Evolutionary conservation across 1,140 invertebrate genomes (phyloP).

Genomic region (Drosophila nebulosa): DNA sequence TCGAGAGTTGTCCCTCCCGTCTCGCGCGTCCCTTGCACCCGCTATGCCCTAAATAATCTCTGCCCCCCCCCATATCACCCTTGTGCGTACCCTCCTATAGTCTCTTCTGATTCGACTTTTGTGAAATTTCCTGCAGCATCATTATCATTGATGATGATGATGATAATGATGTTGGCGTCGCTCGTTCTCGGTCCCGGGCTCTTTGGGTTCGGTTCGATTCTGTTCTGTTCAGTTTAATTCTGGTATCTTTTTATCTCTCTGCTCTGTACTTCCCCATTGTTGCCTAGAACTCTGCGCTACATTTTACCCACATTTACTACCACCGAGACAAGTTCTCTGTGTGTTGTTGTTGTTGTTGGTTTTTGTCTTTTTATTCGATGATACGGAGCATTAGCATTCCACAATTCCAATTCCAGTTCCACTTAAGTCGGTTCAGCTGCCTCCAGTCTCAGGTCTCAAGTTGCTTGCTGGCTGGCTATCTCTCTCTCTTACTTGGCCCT

Average conservation of each 20-base stretch:
- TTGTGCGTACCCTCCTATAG: constrained; percentile 19
- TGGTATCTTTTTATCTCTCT: not conserved
- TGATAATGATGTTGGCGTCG: not conserved
- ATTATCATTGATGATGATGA: constrained; percentile 67
- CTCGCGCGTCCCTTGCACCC: not conserved
- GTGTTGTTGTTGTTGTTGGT: not conserved
- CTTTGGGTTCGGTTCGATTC: constrained; percentile 30
- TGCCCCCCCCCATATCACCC: constrained; percentile 15
- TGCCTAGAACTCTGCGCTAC: constrained; percentile 8
- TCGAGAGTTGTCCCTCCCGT: constrained; percentile 62
- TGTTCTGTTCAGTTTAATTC: not conserved
- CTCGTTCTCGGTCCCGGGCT: not conserved
- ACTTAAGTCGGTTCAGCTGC: constrained; percentile 11
- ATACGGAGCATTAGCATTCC: constrained; percentile 32
- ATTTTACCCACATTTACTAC: constrained; percentile 5
- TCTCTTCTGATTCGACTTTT: constrained; percentile 16
- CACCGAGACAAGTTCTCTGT: not conserved
- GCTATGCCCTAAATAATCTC: constrained; percentile 15
- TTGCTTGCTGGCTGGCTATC: not conserved
- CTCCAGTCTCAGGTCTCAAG: not conserved
- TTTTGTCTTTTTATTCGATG: constrained; percentile 18
- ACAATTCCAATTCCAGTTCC: constrained; percentile 23
- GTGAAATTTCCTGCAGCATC: constrained; percentile 70
- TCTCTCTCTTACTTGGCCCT: constrained; percentile 7
- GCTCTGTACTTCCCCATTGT: not conserved